Percentiles rank a stretch among this genome's conserved stretches.
These are phyloP conservation scores for Drosophila maculinotata DNA, from an alignment of 2,888 invertebrate genomes.

Conservation along the genomic window DNA sequence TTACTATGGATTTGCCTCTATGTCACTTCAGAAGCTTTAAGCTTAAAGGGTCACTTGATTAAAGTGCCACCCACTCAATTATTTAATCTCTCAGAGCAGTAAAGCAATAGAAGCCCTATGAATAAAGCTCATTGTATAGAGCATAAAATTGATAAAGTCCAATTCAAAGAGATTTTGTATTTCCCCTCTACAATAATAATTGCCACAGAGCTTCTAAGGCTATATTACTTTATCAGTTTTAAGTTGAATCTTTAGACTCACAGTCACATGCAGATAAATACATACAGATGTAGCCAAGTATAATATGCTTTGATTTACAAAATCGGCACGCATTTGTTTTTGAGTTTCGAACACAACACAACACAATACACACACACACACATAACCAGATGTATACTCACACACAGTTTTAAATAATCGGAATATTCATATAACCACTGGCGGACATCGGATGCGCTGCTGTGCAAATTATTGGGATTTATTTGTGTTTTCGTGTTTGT, in stretches of 20 bases:
- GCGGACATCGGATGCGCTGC: conserved; percentile 36
- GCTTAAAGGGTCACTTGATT: neutral
- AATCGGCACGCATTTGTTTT: conserved; percentile 31
- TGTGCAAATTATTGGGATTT: conserved; percentile 46
- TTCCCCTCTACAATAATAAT: neutral
- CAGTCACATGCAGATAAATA: conserved; percentile 12
- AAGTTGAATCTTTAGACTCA: conserved; percentile 1
- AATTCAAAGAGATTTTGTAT: too few species aligned
- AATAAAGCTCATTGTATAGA: too few species aligned
- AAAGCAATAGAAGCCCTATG: neutral
- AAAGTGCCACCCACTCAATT: neutral
- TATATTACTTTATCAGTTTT: neutral
- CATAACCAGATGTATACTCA: neutral
- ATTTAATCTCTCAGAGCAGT: neutral
- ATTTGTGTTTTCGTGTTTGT: conserved; percentile 61
- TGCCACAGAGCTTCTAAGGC: neutral
- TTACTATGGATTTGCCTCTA: too few species aligned
- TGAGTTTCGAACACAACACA: conserved; percentile 28
- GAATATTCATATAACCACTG: conserved; percentile 5
- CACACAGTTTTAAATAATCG: conserved; percentile 2
- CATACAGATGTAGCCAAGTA: conserved; percentile 22
- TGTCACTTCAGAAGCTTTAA: neutral
- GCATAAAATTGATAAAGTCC: too few species aligned
- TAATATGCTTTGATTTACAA: conserved; percentile 9
- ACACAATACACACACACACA: conserved; percentile 24